Percentiles rank a stretch among this genome's conserved stretches.
Evolutionary conservation across 2,113 vertebrate species (phyloP).

Genomic region (Lates calcarifer): DNA sequence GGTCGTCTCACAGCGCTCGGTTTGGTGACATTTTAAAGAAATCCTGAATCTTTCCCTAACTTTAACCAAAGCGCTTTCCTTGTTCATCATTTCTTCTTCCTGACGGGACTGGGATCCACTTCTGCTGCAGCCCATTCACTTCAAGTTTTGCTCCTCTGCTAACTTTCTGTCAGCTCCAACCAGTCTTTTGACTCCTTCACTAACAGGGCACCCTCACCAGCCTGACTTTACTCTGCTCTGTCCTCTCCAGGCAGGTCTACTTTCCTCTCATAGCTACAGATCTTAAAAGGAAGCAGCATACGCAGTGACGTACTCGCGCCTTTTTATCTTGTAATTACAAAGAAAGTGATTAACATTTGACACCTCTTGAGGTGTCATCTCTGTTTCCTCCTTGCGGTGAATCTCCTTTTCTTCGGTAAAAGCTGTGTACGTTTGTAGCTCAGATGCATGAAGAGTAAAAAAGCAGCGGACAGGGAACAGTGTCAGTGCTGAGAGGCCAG

Average conservation of each 20-base stretch:
- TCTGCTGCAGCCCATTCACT: not conserved
- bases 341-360: not conserved
- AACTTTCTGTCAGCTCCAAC: not conserved
- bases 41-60: no score
- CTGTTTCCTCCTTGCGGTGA: not conserved
- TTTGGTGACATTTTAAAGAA: no score
- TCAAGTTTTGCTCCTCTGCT: not conserved
- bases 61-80: no score
- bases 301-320: no score
- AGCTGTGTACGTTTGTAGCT: not conserved
- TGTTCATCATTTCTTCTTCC: no score
- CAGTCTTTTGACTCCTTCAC: not conserved
- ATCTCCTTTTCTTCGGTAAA: not conserved
- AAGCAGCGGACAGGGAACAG: not conserved
- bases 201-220: not conserved
- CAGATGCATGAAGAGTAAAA: not conserved
- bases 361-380: not conserved
- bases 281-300: not conserved
- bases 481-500: slow-evolving; percentile 6
- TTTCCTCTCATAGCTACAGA: not conserved
- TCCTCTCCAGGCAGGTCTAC: not conserved
- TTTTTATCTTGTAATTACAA: not conserved
- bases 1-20: no score
- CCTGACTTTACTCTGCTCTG: not conserved
- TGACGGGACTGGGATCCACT: not conserved